phyloP scores from a whole-genome alignment of 64 coral and sea anemone species.

The Montipora efflorescens region DNA sequence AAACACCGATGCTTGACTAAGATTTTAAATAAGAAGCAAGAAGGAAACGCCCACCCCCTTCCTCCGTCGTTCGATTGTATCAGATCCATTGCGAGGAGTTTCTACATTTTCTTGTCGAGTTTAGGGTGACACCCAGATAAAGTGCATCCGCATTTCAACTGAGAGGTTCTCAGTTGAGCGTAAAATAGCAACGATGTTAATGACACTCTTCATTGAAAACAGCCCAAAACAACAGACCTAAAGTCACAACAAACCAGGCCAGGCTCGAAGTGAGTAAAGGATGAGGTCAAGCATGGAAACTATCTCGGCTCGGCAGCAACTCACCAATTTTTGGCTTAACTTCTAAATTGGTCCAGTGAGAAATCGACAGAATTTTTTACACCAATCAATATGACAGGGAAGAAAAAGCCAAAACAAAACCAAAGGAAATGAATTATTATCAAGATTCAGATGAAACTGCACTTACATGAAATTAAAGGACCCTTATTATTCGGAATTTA shows the following conservation, averaged over 20 bases:
- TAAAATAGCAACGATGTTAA: background rate
- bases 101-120: background rate
- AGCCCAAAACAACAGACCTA: background rate
- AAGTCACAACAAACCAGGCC: background rate
- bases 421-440: too few species aligned
- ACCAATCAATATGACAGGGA: too few species aligned
- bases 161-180: background rate
- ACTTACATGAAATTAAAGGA: too few species aligned
- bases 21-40: background rate
- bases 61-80: background rate
- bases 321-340: too few species aligned
- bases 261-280: too few species aligned
- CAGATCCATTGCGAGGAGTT: background rate
- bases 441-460: too few species aligned
- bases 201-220: background rate
- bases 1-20: background rate
- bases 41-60: background rate
- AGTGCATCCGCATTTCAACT: background rate
- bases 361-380: too few species aligned
- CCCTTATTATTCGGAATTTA: too few species aligned
- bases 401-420: too few species aligned
- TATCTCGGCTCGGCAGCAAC: too few species aligned
- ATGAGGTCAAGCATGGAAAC: too few species aligned
- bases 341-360: too few species aligned
- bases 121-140: background rate